A percentile compares a stretch with the other conserved stretches of the same genome.
These are phyloP conservation scores for Nyleta sp. DNA, from an alignment of 2,888 invertebrate genomes.

Conservation along the genomic window DNA sequence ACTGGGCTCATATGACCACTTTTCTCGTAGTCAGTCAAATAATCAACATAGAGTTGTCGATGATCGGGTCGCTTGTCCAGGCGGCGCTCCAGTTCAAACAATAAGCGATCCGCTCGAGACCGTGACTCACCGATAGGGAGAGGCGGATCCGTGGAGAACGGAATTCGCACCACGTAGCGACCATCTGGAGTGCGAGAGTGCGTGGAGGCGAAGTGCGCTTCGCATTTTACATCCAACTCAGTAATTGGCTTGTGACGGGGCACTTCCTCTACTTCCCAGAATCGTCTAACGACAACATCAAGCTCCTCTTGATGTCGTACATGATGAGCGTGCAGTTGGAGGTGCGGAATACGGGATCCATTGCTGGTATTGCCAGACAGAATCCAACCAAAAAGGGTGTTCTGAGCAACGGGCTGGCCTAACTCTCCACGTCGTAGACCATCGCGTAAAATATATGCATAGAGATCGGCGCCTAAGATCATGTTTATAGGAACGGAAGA, in stretches of 20 bases:
- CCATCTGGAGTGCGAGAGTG: too few relatives aligned
- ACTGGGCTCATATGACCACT: constrained; percentile 10
- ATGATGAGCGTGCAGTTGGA: not conserved
- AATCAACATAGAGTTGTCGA: not conserved
- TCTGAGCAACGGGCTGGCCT: constrained; percentile 19
- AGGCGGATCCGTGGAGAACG: not conserved
- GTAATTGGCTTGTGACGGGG: not conserved
- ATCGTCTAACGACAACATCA: not conserved
- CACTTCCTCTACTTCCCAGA: constrained; percentile 16
- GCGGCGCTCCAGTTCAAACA: too few relatives aligned
- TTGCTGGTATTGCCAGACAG: constrained; percentile 8
- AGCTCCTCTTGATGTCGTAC: not conserved
- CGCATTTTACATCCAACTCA: too few relatives aligned
- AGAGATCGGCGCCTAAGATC: constrained; percentile 29
- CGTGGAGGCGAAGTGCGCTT: too few relatives aligned
- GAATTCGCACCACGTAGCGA: not conserved
- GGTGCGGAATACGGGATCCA: not conserved
- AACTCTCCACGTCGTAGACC: not conserved
- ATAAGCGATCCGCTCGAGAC: not conserved
- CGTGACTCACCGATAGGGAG: constrained; percentile 3
- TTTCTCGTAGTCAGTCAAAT: constrained; percentile 8
- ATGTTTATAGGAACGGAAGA: not conserved
- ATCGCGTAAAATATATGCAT: constrained; percentile 1
- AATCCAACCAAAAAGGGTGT: constrained; percentile 40
- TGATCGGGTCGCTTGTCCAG: too few relatives aligned